Percentiles rank a stretch among this genome's conserved stretches.
Evolutionary conservation across 2,888 invertebrate genomes (phyloP).

Genomic region (Lepetodrilus schrolli): DNA sequence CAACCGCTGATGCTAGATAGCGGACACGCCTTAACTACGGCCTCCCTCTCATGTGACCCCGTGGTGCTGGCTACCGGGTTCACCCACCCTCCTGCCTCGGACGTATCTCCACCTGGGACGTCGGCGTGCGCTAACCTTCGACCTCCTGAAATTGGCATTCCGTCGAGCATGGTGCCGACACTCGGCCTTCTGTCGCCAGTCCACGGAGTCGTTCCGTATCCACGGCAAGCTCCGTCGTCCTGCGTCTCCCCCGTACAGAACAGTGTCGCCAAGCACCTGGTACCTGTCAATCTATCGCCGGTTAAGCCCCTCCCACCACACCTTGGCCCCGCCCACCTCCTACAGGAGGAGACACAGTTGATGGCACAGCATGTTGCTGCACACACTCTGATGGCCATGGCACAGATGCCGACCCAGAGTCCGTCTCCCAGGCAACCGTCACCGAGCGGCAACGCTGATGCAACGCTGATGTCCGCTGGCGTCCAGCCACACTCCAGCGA

Average conservation of each 20-base stretch:
- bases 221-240: neutral
- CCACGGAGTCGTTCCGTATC: neutral
- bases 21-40: too few species aligned
- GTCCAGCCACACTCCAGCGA: neutral
- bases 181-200: neutral
- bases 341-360: neutral
- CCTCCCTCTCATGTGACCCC: too few species aligned
- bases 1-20: neutral
- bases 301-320: too few species aligned
- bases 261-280: too few species aligned
- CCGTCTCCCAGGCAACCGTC: neutral
- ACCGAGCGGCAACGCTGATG: neutral
- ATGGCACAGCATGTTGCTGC: conserved; percentile 24
- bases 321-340: neutral
- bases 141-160: too few species aligned
- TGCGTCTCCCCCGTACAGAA: neutral
- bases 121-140: too few species aligned
- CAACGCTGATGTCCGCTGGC: neutral
- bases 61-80: too few species aligned
- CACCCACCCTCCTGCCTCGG: too few species aligned
- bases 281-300: neutral
- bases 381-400: conserved; percentile 15
- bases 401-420: conserved; percentile 12
- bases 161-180: neutral
- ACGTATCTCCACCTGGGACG: too few species aligned